These are phyloP conservation scores for Drosophila pseudotakahashii DNA, from an alignment of 2,888 invertebrate species.

Conservation along the genomic window DNA sequence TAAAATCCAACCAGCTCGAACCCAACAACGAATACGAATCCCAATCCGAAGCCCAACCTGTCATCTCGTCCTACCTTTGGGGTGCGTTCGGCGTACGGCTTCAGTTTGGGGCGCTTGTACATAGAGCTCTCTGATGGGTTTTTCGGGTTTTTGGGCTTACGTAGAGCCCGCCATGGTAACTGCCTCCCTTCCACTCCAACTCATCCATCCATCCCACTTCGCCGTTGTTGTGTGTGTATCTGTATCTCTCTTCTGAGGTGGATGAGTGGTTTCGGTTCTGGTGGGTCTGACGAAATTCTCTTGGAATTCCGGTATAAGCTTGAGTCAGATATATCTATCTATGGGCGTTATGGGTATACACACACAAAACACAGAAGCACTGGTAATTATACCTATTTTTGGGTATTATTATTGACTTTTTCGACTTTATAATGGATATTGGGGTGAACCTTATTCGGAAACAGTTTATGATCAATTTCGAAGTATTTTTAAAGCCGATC, in stretches of 20 bases:
- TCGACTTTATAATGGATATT: constrained; percentile 17
- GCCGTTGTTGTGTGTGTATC: constrained; percentile 4
- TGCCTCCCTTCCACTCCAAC: constrained; percentile 28
- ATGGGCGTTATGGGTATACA: constrained; percentile 6
- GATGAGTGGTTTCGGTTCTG: constrained; percentile 18
- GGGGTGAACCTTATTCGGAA: constrained; percentile 7
- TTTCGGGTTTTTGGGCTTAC: constrained; percentile 54
- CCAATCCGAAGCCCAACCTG: constrained; percentile 32
- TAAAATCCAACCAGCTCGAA: constrained; percentile 36
- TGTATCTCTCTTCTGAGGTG: constrained; percentile 24
- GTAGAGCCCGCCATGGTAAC: constrained; percentile 55
- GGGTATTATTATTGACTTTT: constrained; percentile 24
- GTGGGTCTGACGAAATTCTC: constrained; percentile 30
- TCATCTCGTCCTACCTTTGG: constrained; percentile 64
- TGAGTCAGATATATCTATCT: constrained; percentile 35
- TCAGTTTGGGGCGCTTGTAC: constrained; percentile 26
- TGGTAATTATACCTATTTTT: constrained; percentile 35
- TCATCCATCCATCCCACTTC: background rate
- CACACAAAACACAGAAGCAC: background rate
- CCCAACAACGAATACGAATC: constrained; percentile 4
- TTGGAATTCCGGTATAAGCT: constrained; percentile 33
- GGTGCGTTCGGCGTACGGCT: constrained; percentile 53
- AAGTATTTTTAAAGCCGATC: background rate
- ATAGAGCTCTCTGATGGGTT: constrained; percentile 56
- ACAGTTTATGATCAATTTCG: background rate